These are phyloP conservation scores for Neopipo cinnamomea DNA, from an alignment of 2,113 vertebrate species.

Conservation along the genomic window DNA sequence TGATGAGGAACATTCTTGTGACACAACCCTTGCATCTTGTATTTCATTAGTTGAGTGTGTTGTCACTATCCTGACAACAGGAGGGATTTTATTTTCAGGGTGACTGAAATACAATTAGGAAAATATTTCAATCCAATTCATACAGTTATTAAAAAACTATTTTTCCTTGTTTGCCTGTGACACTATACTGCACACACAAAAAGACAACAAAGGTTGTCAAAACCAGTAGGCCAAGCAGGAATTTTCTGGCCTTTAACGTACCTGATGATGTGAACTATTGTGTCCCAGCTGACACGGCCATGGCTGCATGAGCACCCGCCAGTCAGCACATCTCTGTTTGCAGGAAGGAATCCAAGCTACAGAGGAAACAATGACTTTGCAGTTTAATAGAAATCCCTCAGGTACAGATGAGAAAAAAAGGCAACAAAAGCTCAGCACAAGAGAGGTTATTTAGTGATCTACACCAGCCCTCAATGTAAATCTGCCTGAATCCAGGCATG, in stretches of 20 bases:
- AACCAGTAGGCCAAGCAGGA: background rate
- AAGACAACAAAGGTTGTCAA: background rate
- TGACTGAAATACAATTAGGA: constrained; percentile 31
- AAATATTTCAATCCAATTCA: constrained; percentile 7
- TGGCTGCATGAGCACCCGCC: background rate
- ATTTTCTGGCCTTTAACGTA: background rate
- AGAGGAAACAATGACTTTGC: background rate
- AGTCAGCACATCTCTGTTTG: background rate
- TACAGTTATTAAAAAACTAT: constrained; percentile 32
- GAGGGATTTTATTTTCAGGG: constrained; percentile 49
- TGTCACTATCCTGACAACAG: constrained; percentile 33
- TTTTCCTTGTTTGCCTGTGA: constrained; percentile 54
- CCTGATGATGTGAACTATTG: background rate
- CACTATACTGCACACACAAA: background rate
- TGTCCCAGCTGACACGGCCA: background rate
- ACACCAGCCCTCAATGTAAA: background rate
- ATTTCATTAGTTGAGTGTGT: constrained; percentile 36
- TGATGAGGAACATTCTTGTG: background rate
- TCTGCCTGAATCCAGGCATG: background rate
- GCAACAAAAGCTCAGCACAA: background rate
- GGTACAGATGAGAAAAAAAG: background rate
- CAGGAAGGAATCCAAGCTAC: background rate
- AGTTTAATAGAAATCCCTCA: background rate
- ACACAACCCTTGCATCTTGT: background rate
- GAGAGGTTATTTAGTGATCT: background rate